phyloP scores from a whole-genome alignment of 2,888 invertebrate species.

The Choreutis nemorana region DNA sequence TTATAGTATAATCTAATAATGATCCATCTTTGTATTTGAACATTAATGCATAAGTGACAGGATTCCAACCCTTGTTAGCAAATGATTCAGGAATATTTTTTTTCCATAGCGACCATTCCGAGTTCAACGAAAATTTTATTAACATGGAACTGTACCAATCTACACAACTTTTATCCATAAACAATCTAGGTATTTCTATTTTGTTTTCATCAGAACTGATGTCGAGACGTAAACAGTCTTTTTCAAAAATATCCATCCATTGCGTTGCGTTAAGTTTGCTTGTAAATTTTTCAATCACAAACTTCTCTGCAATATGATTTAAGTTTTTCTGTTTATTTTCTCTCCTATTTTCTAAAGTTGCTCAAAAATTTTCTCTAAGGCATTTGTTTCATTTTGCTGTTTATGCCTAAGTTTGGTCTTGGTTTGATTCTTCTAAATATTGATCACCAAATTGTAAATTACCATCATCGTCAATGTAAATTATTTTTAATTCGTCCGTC shows the following conservation, averaged over 20 bases:
- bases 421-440: conserved; percentile 4
- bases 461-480: conserved; percentile 11
- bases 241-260: conserved; percentile 8
- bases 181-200: not conserved
- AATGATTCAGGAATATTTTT: not conserved
- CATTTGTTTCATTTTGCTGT: not conserved
- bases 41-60: not conserved
- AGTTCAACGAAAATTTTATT: conserved; percentile 1
- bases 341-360: not conserved
- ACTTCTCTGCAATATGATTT: conserved; percentile 1
- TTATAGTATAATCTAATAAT: conserved; percentile 3
- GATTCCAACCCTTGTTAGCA: not conserved
- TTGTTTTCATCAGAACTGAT: conserved; percentile 1
- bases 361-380: not conserved
- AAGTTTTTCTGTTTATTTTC: not conserved
- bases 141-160: conserved; percentile 1
- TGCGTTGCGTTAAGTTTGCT: conserved; percentile 3
- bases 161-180: conserved; percentile 1
- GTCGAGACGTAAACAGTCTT: no score
- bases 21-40: conserved; percentile 3
- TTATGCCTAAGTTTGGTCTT: conserved; percentile 3
- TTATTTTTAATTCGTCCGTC: conserved; percentile 7
- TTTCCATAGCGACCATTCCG: not conserved
- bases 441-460: conserved; percentile 10
- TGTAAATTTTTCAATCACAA: conserved; percentile 5